Percentiles rank a stretch among this genome's conserved stretches.
Evolutionary conservation across 92 coral and sea anemone species (phyloP).

Genomic region (Heliopora coerulea): DNA sequence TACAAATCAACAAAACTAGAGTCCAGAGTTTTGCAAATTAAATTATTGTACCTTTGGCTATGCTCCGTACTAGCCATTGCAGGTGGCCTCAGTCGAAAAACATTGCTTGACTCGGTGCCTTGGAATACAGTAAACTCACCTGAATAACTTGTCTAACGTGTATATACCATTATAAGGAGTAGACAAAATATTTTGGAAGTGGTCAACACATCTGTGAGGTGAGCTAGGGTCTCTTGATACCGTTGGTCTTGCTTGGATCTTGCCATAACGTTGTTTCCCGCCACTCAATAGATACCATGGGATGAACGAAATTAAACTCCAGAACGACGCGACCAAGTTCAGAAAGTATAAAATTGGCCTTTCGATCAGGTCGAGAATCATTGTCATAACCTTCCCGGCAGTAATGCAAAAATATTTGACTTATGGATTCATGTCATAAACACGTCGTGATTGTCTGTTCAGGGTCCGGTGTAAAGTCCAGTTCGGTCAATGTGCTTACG

Average conservation of each 20-base stretch:
- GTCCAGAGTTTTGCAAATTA: no score
- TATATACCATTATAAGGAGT: conserved; percentile 79
- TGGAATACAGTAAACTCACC: conserved; percentile 50
- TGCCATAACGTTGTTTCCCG: conserved; percentile 69
- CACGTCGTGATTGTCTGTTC: neutral
- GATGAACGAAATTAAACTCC: conserved; percentile 87
- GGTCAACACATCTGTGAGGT: conserved; percentile 87
- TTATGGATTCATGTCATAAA: neutral
- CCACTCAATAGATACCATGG: conserved; percentile 94
- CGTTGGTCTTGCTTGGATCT: conserved; percentile 77
- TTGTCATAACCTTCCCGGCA: conserved; percentile 3
- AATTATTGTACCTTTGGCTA: no score
- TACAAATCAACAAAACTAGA: no score
- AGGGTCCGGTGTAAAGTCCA: conserved; percentile 63
- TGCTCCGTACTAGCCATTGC: no score
- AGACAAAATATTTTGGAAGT: conserved; percentile 71
- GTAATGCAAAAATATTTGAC: neutral
- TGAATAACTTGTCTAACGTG: conserved; percentile 93
- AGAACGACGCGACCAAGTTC: conserved; percentile 84
- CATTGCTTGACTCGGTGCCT: no score
- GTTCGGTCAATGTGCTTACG: conserved; percentile 9
- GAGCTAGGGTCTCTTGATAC: conserved; percentile 71
- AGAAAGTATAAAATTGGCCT: conserved; percentile 81
- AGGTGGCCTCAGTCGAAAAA: no score
- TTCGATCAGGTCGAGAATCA: conserved; percentile 86